Evolutionary conservation across 2,888 invertebrate species (phyloP).

Genomic region (Leptopilina drosophilae): DNA sequence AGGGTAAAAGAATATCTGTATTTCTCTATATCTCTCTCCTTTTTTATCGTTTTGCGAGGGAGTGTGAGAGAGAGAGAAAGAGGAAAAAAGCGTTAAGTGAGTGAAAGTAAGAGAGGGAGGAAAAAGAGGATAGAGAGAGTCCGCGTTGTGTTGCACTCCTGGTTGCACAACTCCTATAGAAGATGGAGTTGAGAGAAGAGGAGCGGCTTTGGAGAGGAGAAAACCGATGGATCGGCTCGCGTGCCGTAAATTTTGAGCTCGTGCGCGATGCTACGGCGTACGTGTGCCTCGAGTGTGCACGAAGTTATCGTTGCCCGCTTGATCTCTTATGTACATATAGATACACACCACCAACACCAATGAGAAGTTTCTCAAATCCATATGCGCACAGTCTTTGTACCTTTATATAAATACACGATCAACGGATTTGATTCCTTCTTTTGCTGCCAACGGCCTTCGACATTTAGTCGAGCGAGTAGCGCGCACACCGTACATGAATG

Average conservation of each 20-base stretch:
- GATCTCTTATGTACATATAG: conserved; percentile 47
- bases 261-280: conserved; percentile 73
- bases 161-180: conserved; percentile 62
- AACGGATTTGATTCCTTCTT: conserved; percentile 50
- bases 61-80: no score
- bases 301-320: conserved; percentile 67
- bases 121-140: no score
- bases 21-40: no score
- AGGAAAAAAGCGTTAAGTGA: no score
- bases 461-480: conserved; percentile 55
- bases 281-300: conserved; percentile 75
- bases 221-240: conserved; percentile 65
- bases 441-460: conserved; percentile 55
- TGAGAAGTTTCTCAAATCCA: conserved; percentile 42
- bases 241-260: conserved; percentile 77
- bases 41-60: no score
- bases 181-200: conserved; percentile 57
- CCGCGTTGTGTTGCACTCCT: background rate
- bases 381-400: no score
- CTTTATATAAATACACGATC: conserved; percentile 13
- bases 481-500: conserved; percentile 9
- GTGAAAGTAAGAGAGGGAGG: no score
- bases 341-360: conserved; percentile 46
- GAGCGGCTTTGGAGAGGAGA: conserved; percentile 53
- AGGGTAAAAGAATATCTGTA: no score